Base-by-base conservation (phyloP, 1,140 invertebrate species). In the Papilio helenus region DNA sequence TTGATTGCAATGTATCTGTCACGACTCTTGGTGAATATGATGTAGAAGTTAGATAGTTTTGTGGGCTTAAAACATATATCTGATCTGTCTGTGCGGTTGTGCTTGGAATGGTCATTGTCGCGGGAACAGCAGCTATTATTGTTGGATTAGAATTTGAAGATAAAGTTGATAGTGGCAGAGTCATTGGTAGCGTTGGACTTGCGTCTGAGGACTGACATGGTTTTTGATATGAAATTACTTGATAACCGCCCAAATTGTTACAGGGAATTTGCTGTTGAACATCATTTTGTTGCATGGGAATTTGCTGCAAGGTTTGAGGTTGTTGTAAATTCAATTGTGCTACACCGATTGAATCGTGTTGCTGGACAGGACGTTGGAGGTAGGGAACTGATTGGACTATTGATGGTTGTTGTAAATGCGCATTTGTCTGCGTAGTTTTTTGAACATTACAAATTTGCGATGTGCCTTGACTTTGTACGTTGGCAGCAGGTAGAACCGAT, bases 291-390 rank as follows among this genome's bases (percentile, higher is more conserved):
- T 81, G 72, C 3, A 42, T 5, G n/a, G 72, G 72, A 26, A 73
- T 39, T 72, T 79, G 76, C 58, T 79, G 79, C 20, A 80, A 49
- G n/a, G 23, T 82, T 46, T 61, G 74, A 29, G 74, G 26, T 58
- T 34, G 23, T 58, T 76, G 76, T 65, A 42, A 29, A 61, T 71
- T 49, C 23, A 58, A 44, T 26, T 76, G 71, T 72, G 72, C 29
- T 49, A 44, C 44, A 39, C 51, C 9, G 16, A 44, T 77, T 61
- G n/a, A 34, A 20, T 77, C 76, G 16, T 77, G 29, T 44, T 61
- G 18, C 1, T 58, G 26, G 29, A 77, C 55, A 16, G 71, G 51
- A 49, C 76, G 73, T 44, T 83, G 82, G 4, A 80, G 82, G 10
- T 77, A 77, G 1, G 55, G 3, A 34, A 51, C 51, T 61, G 74